These are phyloP conservation scores for Paedocypris sp. DNA, from an alignment of 2,113 vertebrate species.

Conservation along the genomic window DNA sequence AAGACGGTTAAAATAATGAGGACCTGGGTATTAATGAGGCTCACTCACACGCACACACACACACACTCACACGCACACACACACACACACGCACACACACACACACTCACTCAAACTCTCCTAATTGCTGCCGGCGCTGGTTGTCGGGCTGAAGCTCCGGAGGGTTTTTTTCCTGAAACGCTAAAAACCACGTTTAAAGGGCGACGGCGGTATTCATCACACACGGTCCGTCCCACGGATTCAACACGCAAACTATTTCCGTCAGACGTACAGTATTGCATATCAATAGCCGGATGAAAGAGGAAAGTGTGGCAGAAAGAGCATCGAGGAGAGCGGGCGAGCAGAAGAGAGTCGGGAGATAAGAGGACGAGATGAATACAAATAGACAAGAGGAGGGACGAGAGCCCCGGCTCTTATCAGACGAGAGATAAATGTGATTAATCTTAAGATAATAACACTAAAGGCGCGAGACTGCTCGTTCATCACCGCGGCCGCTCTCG, in stretches of 20 bases:
- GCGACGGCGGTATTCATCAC: constrained; percentile 26
- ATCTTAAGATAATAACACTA: constrained; percentile 16
- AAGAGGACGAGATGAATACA: constrained; percentile 55
- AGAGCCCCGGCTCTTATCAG: constrained; percentile 4
- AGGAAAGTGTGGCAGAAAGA: constrained; percentile 33
- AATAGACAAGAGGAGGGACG: constrained; percentile 41
- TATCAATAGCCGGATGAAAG: constrained; percentile 29
- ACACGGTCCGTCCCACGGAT: constrained; percentile 3
- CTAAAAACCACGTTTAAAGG: background rate
- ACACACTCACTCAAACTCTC: constrained; percentile 27
- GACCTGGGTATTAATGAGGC: constrained; percentile 37
- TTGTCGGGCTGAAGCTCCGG: constrained; percentile 26
- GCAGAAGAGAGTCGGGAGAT: constrained; percentile 34
- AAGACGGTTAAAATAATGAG: constrained; percentile 36
- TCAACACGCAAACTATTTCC: background rate
- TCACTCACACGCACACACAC: constrained; percentile 14
- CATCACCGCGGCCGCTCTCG: background rate
- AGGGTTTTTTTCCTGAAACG: background rate
- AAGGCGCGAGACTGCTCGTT: constrained; percentile 2
- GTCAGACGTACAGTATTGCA: background rate
- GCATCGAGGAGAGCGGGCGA: constrained; percentile 35
- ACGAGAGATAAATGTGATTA: constrained; percentile 10
- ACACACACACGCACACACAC: background rate
- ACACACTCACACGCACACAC: constrained; percentile 19
- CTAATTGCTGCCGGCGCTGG: constrained; percentile 45